Conservation (phyloP, 2,888 invertebrate species). For the Rhingia rostrata region DNA sequence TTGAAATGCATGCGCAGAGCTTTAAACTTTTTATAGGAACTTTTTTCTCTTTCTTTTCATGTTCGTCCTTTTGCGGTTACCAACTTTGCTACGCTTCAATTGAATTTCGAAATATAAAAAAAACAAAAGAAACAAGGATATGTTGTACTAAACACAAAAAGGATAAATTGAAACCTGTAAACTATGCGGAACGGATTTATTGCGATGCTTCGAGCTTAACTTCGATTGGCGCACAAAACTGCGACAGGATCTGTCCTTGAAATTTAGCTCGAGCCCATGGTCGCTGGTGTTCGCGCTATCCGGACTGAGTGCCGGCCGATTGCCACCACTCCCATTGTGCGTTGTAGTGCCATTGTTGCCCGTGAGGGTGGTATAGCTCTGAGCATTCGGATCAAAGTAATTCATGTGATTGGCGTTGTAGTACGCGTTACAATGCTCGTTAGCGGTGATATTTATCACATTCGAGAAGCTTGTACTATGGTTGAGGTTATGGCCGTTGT, state of each 20-base stretch:
- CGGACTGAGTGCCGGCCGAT: constrained; percentile 75
- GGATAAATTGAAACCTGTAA: constrained; percentile 76
- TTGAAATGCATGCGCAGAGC: constrained; percentile 47
- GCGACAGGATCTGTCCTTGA: constrained; percentile 77
- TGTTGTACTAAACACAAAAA: constrained; percentile 12
- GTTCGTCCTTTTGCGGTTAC: neutral
- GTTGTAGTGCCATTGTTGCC: constrained; percentile 22
- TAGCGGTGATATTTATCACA: constrained; percentile 66
- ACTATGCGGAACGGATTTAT: constrained; percentile 78
- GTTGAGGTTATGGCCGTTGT: constrained; percentile 56
- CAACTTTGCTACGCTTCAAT: constrained; percentile 58
- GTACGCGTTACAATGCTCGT: constrained; percentile 64
- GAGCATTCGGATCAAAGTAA: constrained; percentile 58
- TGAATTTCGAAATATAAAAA: constrained; percentile 16
- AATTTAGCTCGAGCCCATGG: constrained; percentile 76
- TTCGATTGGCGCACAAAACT: constrained; percentile 77
- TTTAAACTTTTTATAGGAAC: constrained; percentile 58
- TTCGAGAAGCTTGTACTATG: constrained; percentile 66
- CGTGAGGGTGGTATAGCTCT: constrained; percentile 29
- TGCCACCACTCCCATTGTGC: constrained; percentile 75
- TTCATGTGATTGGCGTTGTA: constrained; percentile 57
- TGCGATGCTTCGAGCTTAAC: constrained; percentile 77
- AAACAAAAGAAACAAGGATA: constrained; percentile 15
- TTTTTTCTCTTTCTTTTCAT: too few relatives aligned
- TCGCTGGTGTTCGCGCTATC: constrained; percentile 75